Percentiles rank a stretch among this genome's conserved stretches.
phyloP scores from a whole-genome alignment of 2,113 vertebrate genomes.

The Condylura cristata region DNA sequence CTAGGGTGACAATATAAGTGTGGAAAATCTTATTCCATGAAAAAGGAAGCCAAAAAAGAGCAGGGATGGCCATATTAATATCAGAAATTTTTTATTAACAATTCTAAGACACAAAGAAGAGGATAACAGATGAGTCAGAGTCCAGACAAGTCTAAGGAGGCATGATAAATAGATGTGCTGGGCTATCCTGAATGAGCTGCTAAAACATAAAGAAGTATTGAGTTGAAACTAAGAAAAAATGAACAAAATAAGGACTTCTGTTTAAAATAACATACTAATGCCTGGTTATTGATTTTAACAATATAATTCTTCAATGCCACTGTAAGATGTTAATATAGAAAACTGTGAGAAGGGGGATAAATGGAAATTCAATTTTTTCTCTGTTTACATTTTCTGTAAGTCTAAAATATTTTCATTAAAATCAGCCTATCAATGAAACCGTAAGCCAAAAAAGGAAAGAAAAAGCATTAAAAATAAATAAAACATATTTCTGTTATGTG shows the following conservation, averaged over 20 bases:
- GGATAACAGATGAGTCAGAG: not conserved
- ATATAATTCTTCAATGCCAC: not conserved
- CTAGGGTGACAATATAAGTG: too few relatives aligned
- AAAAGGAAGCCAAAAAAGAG: too few relatives aligned
- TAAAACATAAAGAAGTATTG: not conserved
- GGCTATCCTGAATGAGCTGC: not conserved
- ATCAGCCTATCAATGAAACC: not conserved
- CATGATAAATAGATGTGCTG: not conserved
- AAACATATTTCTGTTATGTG: not conserved
- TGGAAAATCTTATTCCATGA: too few relatives aligned
- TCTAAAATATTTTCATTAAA: not conserved
- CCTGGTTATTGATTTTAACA: not conserved
- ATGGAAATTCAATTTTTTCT: not conserved
- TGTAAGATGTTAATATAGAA: not conserved
- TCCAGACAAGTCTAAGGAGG: not conserved
- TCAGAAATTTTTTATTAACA: too few relatives aligned
- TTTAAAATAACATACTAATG: not conserved
- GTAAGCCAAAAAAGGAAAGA: not conserved
- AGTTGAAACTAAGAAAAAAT: not conserved
- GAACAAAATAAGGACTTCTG: not conserved
- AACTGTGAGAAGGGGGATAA: not conserved
- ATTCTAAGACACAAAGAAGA: too few relatives aligned
- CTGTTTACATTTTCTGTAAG: not conserved
- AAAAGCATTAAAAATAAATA: not conserved
- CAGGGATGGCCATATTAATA: too few relatives aligned